Evolutionary conservation across 2,888 invertebrate genomes (phyloP), one percentile per base, ranked within the genome.

Genomic region (Stomorhina lunata): DNA sequence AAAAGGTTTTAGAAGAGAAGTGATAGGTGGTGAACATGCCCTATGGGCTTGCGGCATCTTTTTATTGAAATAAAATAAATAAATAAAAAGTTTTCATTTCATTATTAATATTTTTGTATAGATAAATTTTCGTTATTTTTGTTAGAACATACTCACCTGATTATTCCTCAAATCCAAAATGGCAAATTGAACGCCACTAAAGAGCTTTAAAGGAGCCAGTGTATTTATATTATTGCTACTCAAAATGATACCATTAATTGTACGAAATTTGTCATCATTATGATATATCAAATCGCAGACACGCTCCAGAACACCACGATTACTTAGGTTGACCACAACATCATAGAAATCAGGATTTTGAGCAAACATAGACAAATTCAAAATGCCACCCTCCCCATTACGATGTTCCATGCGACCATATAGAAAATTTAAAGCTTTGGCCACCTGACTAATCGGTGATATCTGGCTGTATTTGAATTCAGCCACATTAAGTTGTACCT

Each of bases 141-240:
- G n/a, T 27, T 22, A 50, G 25, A 69, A 37, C 6, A 9, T 5
- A 48, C 84, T 80, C 45, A 90, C 89, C 77, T 77, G 43, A 84
- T 90, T 90, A 6, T 82, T 84, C 2, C 85, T 85, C 0, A 90
- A 81, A 81, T 90, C 90, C 3, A 90, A 71, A 34, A 89, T 7
- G 2, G 75, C 85, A 65, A 88, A 89, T 55, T 88, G 85, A 5
- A 86, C 83, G n/a, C 88, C 88, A 5, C 84, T 85, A 63, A 90
- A 88, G 0, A 87, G 78, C 9, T 86, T 84, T 25, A 90, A 53
- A 0, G 90, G 89, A 1, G 82, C 82, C 40, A 90, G 40, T 7
- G 85, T 86, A 0, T 80, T 85, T 2, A 90, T 87, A 6, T 85
- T 63, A 85, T 90, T 90, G 2, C 86, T 61, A 6, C 86, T 86